Base-by-base conservation (phyloP, 2,113 vertebrate species). In the Odocoileus hemionus region DNA sequence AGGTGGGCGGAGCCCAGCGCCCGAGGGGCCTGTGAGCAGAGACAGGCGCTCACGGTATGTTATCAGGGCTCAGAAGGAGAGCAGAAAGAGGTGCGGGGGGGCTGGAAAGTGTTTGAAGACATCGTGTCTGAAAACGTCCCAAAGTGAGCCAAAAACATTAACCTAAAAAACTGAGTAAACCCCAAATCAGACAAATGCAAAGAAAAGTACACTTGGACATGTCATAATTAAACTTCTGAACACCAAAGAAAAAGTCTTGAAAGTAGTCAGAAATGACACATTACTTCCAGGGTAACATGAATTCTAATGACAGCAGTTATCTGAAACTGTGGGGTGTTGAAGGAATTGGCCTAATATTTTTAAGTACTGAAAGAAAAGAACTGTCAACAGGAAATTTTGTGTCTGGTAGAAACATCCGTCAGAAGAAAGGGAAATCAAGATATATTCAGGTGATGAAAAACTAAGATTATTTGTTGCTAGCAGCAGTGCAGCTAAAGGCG, bases 401-500 rank as follows among this genome's bases (percentile, higher is more conserved):
- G 50, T 14, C 54, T 84, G 21, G 33, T 58, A 57, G 80, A 89
- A 86, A 43, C 70, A 57, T 90, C 30, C 21, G 19, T 78, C 39
- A 86, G 30, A 79, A 43, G 64, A 92, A 96, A 85, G 6, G 50
- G 26, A 95, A 85, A 58, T 79, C 10, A 84, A 85, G 93, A 57
- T 9, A 43, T n/a, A 67, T 55, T 45, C 25, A 79, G 39, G 12
- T 26, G 4, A 79, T 33, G 17, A 43, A 67, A 92, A 95, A 79
- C 26, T 67, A 67, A 79, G 45, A 33, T 33, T 30, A 43, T 84
- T 2, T 89, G 67, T 89, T 87, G 45, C 36, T 93, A 58, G 13
- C 43, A 91, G 79, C 70, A 78, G 7, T 78, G n/a, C 52, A 89
- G 39, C 84, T 55, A 55, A 39, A n/a, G 13, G 25, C 64, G 50